These are phyloP conservation scores for Brachypterus glaber DNA, from an alignment of 2,888 invertebrate species.

Conservation along the genomic window DNA sequence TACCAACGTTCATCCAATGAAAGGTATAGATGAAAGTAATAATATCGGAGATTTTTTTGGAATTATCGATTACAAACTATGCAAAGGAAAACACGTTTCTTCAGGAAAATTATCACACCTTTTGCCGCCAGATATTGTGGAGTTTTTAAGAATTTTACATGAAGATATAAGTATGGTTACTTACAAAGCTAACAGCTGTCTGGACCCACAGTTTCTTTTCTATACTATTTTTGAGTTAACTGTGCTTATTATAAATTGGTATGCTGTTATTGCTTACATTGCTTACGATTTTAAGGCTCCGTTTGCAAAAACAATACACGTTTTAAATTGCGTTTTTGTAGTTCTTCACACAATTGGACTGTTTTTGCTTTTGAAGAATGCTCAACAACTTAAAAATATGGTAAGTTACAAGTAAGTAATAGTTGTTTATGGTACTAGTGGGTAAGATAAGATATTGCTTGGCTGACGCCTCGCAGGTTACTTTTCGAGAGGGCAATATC, in stretches of 20 bases:
- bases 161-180: slow-evolving; percentile 35
- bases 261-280: slow-evolving; percentile 36
- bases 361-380: slow-evolving; percentile 34
- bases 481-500: too few species aligned
- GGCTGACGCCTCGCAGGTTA: too few species aligned
- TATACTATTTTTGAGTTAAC: slow-evolving; percentile 34
- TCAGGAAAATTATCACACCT: slow-evolving; percentile 22
- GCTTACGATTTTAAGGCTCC: slow-evolving; percentile 32
- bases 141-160: slow-evolving; percentile 35
- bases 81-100: slow-evolving; percentile 29
- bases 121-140: slow-evolving; percentile 28
- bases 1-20: slow-evolving; percentile 33
- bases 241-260: slow-evolving; percentile 36
- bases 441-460: too few species aligned
- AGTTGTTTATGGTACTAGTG: too few species aligned
- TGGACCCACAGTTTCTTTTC: slow-evolving; percentile 35
- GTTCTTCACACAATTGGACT: slow-evolving; percentile 33
- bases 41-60: slow-evolving; percentile 32
- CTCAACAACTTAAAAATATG: slow-evolving; percentile 35
- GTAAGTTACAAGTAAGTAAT: too few species aligned
- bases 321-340: slow-evolving; percentile 35
- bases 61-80: slow-evolving; percentile 28
- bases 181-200: slow-evolving; percentile 31
- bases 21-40: slow-evolving; percentile 31
- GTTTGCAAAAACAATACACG: slow-evolving; percentile 30